Percentiles rank a stretch among this genome's conserved stretches.
Evolutionary conservation across 2,888 invertebrate species (phyloP).

Genomic region (Cistogaster globosa): DNA sequence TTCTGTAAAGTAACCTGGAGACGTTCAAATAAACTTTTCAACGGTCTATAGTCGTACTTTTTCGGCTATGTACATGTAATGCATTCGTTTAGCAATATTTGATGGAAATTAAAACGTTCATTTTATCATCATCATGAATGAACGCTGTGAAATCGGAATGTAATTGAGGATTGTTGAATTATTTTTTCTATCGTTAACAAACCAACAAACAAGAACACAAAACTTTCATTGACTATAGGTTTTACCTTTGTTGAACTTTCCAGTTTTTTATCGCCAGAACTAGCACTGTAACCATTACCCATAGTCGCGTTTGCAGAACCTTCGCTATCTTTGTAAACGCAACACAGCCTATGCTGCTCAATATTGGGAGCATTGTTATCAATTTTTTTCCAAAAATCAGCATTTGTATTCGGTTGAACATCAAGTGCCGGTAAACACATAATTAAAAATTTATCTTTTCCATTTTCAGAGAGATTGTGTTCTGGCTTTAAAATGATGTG

Average conservation of each 20-base stretch:
- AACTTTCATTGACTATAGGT: neutral
- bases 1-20: too few species aligned
- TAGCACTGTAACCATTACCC: constrained; percentile 75
- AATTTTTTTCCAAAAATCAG: constrained; percentile 89
- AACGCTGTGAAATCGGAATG: too few species aligned
- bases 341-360: constrained; percentile 89
- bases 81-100: too few species aligned
- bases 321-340: constrained; percentile 78
- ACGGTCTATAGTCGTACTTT: too few species aligned
- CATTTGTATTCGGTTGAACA: constrained; percentile 84
- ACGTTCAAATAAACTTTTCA: too few species aligned
- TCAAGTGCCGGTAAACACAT: constrained; percentile 89
- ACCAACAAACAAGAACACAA: too few species aligned
- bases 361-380: constrained; percentile 81
- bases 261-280: constrained; percentile 71
- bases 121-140: too few species aligned
- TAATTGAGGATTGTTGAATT: too few species aligned
- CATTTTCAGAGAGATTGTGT: constrained; percentile 86
- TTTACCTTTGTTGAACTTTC: constrained; percentile 56
- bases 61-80: too few species aligned
- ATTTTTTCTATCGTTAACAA: too few species aligned
- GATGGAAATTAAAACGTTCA: too few species aligned
- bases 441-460: constrained; percentile 94
- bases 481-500: constrained; percentile 90
- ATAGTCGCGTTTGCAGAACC: constrained; percentile 41